These are phyloP conservation scores for Pseudochirops cupreus DNA, from an alignment of 2,797 vertebrate species.

Conservation along the genomic window DNA sequence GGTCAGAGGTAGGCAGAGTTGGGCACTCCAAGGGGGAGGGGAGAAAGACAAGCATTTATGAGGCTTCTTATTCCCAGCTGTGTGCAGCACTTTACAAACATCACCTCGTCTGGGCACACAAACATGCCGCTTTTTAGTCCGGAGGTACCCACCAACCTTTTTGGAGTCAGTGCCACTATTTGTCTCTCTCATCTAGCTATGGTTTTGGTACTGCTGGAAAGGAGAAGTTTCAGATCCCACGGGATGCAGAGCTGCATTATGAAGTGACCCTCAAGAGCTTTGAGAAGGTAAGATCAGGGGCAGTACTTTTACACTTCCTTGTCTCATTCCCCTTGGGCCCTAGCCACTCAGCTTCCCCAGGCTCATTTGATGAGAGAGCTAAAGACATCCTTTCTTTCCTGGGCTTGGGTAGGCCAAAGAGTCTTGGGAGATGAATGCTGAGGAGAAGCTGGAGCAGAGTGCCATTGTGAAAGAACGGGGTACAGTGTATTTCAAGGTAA, in stretches of 20 bases:
- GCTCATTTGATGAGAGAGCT: not conserved
- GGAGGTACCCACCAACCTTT: not conserved
- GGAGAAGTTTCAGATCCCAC: constrained; percentile 91
- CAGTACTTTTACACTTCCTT: not conserved
- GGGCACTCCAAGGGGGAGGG: not conserved
- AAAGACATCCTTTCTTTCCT: constrained; percentile 62
- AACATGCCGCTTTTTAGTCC: not conserved
- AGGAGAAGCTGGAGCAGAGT: constrained; percentile 96
- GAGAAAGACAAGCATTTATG: not conserved
- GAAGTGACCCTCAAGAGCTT: constrained; percentile 93
- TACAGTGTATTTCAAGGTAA: constrained; percentile 96
- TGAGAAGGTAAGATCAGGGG: constrained; percentile 91
- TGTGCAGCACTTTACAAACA: not conserved
- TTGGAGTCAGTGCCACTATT: not conserved
- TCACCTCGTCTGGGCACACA: not conserved
- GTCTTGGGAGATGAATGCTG: constrained; percentile 96
- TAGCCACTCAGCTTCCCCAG: not conserved
- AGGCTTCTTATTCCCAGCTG: not conserved
- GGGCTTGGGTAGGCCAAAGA: constrained; percentile 92
- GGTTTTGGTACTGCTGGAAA: constrained; percentile 92
- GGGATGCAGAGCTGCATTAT: constrained; percentile 91
- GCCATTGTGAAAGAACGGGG: constrained; percentile 95
- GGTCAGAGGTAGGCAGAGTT: not conserved
- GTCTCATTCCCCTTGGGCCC: not conserved
- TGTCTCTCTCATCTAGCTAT: constrained; percentile 85